These are phyloP conservation scores for Cottus gobio DNA, from an alignment of 2,113 vertebrate species.

Conservation along the genomic window DNA sequence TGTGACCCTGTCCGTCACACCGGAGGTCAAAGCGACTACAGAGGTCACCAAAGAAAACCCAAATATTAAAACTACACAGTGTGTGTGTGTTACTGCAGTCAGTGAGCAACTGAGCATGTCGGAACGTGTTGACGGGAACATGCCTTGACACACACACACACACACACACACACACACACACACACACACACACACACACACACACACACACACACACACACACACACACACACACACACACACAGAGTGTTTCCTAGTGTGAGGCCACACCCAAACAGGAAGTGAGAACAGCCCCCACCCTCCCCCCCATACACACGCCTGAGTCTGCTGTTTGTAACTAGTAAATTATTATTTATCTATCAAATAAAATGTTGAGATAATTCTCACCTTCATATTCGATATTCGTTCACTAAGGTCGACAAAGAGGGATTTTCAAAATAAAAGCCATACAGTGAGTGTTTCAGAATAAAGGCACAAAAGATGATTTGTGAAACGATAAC, in stretches of 20 bases:
- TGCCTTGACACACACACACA: slow-evolving; percentile 4
- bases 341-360: too few relatives aligned
- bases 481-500: background rate
- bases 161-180: background rate
- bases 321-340: too few relatives aligned
- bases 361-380: too few relatives aligned
- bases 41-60: background rate
- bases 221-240: too few relatives aligned
- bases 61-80: background rate
- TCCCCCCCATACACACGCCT: too few relatives aligned
- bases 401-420: too few relatives aligned
- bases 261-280: slow-evolving; percentile 67
- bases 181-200: background rate
- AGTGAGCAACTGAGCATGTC: slow-evolving; percentile 32
- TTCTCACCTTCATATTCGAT: too few relatives aligned
- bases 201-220: too few relatives aligned
- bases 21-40: slow-evolving; percentile 9
- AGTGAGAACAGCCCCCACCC: too few relatives aligned
- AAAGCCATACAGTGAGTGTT: background rate
- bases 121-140: slow-evolving; percentile 37
- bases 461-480: background rate
- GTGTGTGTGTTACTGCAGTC: slow-evolving; percentile 9
- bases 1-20: background rate
- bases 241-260: slow-evolving; percentile 42
- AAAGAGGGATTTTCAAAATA: background rate